Evolutionary conservation across 2,888 invertebrate species (phyloP), one percentile per base, ranked within the genome.

Genomic region (Drosophila conformis): DNA sequence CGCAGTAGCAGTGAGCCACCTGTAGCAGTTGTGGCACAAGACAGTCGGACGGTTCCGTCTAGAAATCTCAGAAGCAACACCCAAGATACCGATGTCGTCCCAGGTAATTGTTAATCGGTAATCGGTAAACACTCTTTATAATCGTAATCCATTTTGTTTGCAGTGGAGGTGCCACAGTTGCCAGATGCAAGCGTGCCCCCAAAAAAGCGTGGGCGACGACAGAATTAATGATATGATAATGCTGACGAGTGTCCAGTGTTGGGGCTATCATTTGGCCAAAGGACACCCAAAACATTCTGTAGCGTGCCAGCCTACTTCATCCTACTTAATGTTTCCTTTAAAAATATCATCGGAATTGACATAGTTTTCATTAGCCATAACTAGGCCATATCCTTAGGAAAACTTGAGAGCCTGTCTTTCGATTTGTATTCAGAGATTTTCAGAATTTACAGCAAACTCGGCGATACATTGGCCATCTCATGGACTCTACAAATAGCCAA

Each of bases 181-280:
- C 15, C 31, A 35, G 76, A 87, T 7, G 21, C 69, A 10, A 59
- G 29, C 51, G 61, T 79, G 51, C 86, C 88, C 29, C 79, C 49
- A 10, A 83, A 79, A 67, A 83, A 83, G 61, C 85, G 86, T 15
- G 64, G 82, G 0, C 64, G 82, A 18, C 7, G 15, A 18, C 36
- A 4, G 15, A 36, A 33, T 33, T 33, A 33, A 33, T 33, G 4
- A 33, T 33, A 33, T 33, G 33, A 33, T 33, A 31, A 15, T 15
- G 38, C 8, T 18, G 18, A 38, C 4, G 8, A 8, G 38, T 18
- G 18, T 38, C 18, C 18, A 18, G 4, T 18, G 38, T 18, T 38
- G 2, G 15, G 35, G 35, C 35, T 15, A 35, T 35, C 35, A 15
- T 35, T 35, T 15, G 18, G 38, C 1, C 38, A n/a, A n/a, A n/a